These are phyloP conservation scores for Tachysurus vachellii DNA, from an alignment of 2,113 vertebrate species.

Conservation along the genomic window DNA sequence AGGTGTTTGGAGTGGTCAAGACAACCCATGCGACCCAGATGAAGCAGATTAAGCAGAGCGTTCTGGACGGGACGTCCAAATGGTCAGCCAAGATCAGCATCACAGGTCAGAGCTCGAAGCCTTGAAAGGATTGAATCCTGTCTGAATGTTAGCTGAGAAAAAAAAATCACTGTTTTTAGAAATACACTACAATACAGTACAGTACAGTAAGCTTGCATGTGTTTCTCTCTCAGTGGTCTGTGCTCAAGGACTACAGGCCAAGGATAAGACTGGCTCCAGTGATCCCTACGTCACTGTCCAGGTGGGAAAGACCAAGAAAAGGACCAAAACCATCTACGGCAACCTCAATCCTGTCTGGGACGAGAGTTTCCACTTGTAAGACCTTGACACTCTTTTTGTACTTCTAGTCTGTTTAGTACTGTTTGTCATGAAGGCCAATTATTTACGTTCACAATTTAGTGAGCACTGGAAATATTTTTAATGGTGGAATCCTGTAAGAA, in stretches of 20 bases:
- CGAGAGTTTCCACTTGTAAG: constrained; percentile 98
- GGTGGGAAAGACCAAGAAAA: constrained; percentile 97
- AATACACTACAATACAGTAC: not conserved
- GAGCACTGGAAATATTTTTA: not conserved
- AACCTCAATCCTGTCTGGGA: constrained; percentile 98
- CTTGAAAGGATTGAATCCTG: not conserved
- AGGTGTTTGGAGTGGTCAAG: constrained; percentile 89
- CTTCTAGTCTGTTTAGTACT: not conserved
- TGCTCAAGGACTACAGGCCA: constrained; percentile 95
- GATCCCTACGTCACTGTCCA: constrained; percentile 97
- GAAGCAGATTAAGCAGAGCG: constrained; percentile 97
- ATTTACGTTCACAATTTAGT: not conserved
- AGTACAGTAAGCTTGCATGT: not conserved
- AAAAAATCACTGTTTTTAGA: not conserved
- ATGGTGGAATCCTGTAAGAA: not conserved
- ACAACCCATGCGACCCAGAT: constrained; percentile 85
- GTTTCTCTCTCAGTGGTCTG: constrained; percentile 79
- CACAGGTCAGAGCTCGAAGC: constrained; percentile 75
- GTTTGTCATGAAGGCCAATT: not conserved
- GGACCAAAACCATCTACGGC: constrained; percentile 97
- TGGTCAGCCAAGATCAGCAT: constrained; percentile 96
- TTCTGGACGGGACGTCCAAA: constrained; percentile 93
- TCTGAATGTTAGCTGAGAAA: not conserved
- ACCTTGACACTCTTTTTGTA: constrained; percentile 1
- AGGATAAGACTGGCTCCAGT: constrained; percentile 97